Conservation (phyloP, 2,888 invertebrate genomes). For the Xylota sylvarum region DNA sequence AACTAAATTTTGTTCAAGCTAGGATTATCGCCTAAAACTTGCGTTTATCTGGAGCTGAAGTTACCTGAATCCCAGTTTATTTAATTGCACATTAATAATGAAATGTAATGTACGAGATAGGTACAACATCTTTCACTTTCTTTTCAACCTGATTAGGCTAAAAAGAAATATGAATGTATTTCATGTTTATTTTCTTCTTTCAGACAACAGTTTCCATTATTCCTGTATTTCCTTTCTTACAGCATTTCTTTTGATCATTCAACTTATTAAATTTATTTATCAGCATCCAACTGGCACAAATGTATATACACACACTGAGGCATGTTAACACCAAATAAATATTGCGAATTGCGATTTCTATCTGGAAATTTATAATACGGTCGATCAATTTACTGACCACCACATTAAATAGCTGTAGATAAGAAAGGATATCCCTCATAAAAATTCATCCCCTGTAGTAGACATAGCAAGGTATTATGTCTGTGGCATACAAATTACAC, state of each 20-base stretch:
- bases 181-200: not conserved
- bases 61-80: too few species aligned
- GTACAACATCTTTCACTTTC: not conserved
- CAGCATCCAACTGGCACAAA: constrained; percentile 38
- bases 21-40: too few species aligned
- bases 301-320: constrained; percentile 20
- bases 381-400: constrained; percentile 80
- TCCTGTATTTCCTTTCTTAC: not conserved
- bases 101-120: too few species aligned
- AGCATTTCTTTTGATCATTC: constrained; percentile 51
- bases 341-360: constrained; percentile 68
- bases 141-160: not conserved
- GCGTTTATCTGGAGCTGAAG: too few species aligned
- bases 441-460: constrained; percentile 79
- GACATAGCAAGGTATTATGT: constrained; percentile 72
- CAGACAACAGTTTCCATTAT: not conserved
- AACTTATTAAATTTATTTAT: constrained; percentile 59
- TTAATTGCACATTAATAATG: too few species aligned
- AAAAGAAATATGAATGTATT: constrained; percentile 1
- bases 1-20: too few species aligned
- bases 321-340: constrained; percentile 75
- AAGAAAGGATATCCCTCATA: constrained; percentile 80
- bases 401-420: constrained; percentile 79
- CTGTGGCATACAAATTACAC: constrained; percentile 75
- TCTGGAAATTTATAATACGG: constrained; percentile 76